Base-by-base conservation (phyloP, 2,888 invertebrate genomes). In the Epinotia ramella region DNA sequence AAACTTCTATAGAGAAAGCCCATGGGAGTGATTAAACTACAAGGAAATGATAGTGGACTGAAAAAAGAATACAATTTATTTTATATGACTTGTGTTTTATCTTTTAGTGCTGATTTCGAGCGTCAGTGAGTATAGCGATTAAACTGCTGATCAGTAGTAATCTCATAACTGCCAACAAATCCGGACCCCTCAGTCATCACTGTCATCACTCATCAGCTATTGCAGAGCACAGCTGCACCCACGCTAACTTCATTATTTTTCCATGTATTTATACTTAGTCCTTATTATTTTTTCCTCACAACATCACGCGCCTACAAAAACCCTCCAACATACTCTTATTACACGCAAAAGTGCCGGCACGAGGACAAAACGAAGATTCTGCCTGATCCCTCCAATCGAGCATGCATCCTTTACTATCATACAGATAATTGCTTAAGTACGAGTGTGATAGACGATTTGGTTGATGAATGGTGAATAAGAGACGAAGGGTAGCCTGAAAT, bases 401-500 rank as follows among this genome's bases (percentile, higher is more conserved):
- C 63, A 24, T 59, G 62, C 72, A 72, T 76, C 76, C 76, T 53
- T 76, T 76, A 20, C 76, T 16, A 46, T 44, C 76, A 20, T 33
- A 62, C 62, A 56, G 44, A 59, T 57, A 59, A 76, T 72, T 46
- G 12, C 20, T 72, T 28, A 63, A 46, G 76, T 33, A 62, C 49
- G 72, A 76, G 71, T 44, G 76, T 67, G 76, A 75, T 75, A 60
- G 72, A 69, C 69, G 73, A 75, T 72, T 76, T 62, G 72, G 76
- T 76, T 76, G 76, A 76, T 76, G 76, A 76, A 76, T 76, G 76
- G 76, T 76, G 76, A 71, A 76, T 76, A 76, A 76, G 74, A 75
- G 73, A 57, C 75, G 75, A 76, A 76, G 88, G 84, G 87, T 84
- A 81, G 84, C 88, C 85, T 84, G 86, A 91, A 93, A 93, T 93